Evolutionary conservation across 2,113 vertebrate genomes (phyloP).

Genomic region (Oreochromis tanganicae): DNA sequence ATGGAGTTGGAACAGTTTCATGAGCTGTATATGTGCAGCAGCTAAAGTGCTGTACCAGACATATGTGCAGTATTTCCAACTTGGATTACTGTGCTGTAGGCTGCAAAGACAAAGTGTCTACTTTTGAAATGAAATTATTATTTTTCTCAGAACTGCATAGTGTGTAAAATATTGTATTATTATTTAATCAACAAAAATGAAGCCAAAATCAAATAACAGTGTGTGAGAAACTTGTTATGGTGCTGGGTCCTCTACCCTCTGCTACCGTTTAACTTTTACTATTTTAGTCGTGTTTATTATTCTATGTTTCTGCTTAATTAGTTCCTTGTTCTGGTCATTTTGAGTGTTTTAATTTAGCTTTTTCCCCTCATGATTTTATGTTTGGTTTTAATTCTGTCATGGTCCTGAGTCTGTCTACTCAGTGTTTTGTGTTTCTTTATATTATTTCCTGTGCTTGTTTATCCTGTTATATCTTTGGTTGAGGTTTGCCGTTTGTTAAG

Average conservation of each 20-base stretch:
- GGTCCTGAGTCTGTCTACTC: too few species aligned
- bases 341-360: not conserved
- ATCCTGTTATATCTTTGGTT: too few species aligned
- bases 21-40: not conserved
- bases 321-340: not conserved
- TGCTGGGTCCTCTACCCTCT: not conserved
- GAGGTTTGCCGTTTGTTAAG: too few species aligned
- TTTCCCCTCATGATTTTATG: fast-evolving
- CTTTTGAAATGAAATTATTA: not conserved
- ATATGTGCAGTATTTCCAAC: not conserved
- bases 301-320: not conserved
- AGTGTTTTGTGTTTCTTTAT: too few species aligned
- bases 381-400: not conserved
- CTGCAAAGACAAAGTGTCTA: not conserved
- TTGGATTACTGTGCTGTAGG: not conserved
- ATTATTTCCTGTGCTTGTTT: too few species aligned
- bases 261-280: not conserved
- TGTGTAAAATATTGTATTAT: not conserved
- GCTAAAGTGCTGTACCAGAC: not conserved
- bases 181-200: not conserved
- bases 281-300: not conserved
- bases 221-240: not conserved
- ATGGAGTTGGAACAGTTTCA: not conserved
- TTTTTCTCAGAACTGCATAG: not conserved
- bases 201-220: not conserved